phyloP scores from a whole-genome alignment of 2,797 vertebrate species.

The Mionectes olivaceus region DNA sequence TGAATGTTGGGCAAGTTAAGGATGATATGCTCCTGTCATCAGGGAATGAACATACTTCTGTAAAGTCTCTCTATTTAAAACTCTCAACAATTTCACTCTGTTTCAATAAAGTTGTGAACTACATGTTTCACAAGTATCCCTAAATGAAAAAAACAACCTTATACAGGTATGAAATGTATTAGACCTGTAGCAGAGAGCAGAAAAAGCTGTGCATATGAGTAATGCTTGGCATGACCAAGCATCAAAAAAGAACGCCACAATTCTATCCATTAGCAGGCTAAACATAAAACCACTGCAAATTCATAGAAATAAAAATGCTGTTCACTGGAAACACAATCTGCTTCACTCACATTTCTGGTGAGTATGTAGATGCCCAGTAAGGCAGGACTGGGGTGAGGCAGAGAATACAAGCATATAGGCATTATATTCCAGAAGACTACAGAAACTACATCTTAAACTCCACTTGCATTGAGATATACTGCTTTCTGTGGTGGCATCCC shows the following conservation, averaged over 20 bases:
- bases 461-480: background rate
- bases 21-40: background rate
- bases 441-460: background rate
- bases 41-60: background rate
- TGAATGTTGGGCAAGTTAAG: background rate
- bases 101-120: background rate
- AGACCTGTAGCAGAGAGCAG: background rate
- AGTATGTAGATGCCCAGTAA: background rate
- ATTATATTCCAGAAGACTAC: background rate
- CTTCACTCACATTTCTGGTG: background rate
- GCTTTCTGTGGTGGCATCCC: background rate
- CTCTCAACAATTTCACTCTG: background rate
- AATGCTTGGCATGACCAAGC: background rate
- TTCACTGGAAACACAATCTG: background rate
- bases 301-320: background rate
- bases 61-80: background rate
- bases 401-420: background rate
- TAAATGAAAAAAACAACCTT: background rate
- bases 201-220: accelerated
- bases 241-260: background rate
- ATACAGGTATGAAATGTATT: background rate
- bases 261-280: background rate
- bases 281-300: background rate
- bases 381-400: background rate
- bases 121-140: background rate